These are phyloP conservation scores for Plumapathes pennacea DNA, from an alignment of 92 coral and sea anemone genomes.

Conservation along the genomic window DNA sequence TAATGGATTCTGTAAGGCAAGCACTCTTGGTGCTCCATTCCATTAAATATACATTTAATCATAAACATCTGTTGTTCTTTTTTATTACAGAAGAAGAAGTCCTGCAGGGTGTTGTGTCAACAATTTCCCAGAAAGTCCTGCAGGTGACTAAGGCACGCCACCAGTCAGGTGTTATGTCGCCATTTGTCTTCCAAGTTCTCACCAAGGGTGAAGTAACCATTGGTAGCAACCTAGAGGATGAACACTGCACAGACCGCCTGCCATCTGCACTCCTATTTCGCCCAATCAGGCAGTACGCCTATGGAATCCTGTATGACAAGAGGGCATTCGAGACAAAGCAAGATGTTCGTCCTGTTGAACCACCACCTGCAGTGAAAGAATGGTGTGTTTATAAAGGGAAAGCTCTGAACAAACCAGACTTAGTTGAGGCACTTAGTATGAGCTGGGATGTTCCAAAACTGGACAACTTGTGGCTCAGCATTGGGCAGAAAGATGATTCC, in stretches of 20 bases:
- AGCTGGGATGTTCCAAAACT: conserved; percentile 90
- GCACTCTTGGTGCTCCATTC: too few species aligned
- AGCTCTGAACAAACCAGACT: conserved; percentile 74
- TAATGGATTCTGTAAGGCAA: too few species aligned
- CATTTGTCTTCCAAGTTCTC: conserved; percentile 78
- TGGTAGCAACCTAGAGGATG: conserved; percentile 85
- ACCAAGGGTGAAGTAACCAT: conserved; percentile 86
- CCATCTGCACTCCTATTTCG: conserved; percentile 85
- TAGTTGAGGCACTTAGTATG: conserved; percentile 76
- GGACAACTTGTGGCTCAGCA: conserved; percentile 88
- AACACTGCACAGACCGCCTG: conserved; percentile 64
- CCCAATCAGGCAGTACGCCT: conserved; percentile 82
- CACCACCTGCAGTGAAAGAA: conserved; percentile 82
- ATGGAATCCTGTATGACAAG: conserved; percentile 89
- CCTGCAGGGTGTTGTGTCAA: conserved; percentile 43
- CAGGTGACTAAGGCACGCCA: conserved; percentile 76
- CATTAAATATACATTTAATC: too few species aligned
- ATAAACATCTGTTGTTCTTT: background rate
- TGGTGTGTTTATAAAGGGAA: conserved; percentile 96
- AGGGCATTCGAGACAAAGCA: conserved; percentile 60
- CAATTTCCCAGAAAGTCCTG: conserved; percentile 78
- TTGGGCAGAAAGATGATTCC: conserved; percentile 68
- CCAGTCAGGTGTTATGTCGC: conserved; percentile 84
- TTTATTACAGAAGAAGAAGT: conserved; percentile 6
- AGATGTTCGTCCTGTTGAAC: conserved; percentile 33